A percentile compares a stretch with the other conserved stretches of the same genome.
Evolutionary conservation across 2,797 vertebrate species (phyloP).

Genomic region (Eurystomus glaucurus): DNA sequence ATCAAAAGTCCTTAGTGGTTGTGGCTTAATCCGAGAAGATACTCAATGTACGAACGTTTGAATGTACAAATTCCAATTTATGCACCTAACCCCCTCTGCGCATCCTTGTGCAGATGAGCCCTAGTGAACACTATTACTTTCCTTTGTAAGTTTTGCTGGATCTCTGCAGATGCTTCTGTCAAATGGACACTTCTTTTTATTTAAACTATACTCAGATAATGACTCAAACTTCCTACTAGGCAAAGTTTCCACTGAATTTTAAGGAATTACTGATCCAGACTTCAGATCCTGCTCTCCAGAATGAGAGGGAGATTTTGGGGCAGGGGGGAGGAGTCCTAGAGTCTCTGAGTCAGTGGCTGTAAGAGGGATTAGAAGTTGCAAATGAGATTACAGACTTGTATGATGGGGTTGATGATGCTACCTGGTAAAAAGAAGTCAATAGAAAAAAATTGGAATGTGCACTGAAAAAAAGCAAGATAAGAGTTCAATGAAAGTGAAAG

Average conservation of each 20-base stretch:
- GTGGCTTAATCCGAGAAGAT: not conserved
- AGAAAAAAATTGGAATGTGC: not conserved
- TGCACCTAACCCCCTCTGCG: not conserved
- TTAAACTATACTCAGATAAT: not conserved
- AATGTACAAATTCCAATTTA: not conserved
- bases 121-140: not conserved
- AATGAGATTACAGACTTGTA: not conserved
- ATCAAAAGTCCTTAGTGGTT: not conserved
- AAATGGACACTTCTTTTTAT: not conserved
- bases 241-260: not conserved
- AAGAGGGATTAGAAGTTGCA: not conserved
- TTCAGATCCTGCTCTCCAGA: not conserved
- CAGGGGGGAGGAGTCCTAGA: not conserved
- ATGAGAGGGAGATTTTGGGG: not conserved
- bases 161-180: not conserved
- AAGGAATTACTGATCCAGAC: not conserved
- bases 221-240: not conserved
- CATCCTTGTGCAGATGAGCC: not conserved
- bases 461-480: not conserved
- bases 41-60: not conserved
- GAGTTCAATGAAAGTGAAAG: not conserved
- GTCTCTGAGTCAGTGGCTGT: not conserved
- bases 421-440: not conserved
- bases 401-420: not conserved
- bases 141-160: not conserved